phyloP scores from a whole-genome alignment of 2,888 invertebrate genomes.

The Trichogramma evanescens region DNA sequence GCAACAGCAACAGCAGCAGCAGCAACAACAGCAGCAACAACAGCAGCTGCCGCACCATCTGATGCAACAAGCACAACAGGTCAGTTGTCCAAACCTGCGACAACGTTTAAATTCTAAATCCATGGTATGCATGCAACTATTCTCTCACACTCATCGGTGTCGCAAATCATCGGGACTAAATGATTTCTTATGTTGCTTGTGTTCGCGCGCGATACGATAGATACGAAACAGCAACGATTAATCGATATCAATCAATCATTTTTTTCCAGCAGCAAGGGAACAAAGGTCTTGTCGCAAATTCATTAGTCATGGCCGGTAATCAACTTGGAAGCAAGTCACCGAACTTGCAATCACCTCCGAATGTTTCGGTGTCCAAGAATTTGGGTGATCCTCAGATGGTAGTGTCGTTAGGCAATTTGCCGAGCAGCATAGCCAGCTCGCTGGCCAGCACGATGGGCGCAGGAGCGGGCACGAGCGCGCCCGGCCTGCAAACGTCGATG shows the following conservation, averaged over 20 bases:
- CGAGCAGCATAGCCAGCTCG: constrained; percentile 53
- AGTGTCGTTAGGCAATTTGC: constrained; percentile 55
- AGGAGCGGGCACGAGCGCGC: constrained; percentile 23
- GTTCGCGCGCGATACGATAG: not conserved
- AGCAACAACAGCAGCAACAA: constrained; percentile 54
- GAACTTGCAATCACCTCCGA: constrained; percentile 78
- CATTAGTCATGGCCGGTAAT: constrained; percentile 66
- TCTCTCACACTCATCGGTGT: too few relatives aligned
- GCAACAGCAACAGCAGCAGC: constrained; percentile 55
- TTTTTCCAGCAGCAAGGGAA: constrained; percentile 49
- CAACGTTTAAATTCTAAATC: not conserved
- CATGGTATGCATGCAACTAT: too few relatives aligned
- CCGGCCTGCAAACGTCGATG: constrained; percentile 53
- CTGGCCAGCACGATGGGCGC: constrained; percentile 45
- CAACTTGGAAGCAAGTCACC: constrained; percentile 77
- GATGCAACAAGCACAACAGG: constrained; percentile 37
- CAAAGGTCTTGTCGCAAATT: constrained; percentile 64
- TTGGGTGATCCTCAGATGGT: constrained; percentile 56
- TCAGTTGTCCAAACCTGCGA: constrained; percentile 21
- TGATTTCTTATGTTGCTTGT: too few relatives aligned
- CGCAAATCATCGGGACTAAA: too few relatives aligned
- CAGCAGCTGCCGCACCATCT: constrained; percentile 47
- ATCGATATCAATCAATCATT: not conserved
- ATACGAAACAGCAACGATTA: too few relatives aligned
- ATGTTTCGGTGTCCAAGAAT: constrained; percentile 66